A percentile compares a stretch with the other conserved stretches of the same genome.
Evolutionary conservation across 2,113 vertebrate genomes (phyloP).

Genomic region (Urocolius indicus): DNA sequence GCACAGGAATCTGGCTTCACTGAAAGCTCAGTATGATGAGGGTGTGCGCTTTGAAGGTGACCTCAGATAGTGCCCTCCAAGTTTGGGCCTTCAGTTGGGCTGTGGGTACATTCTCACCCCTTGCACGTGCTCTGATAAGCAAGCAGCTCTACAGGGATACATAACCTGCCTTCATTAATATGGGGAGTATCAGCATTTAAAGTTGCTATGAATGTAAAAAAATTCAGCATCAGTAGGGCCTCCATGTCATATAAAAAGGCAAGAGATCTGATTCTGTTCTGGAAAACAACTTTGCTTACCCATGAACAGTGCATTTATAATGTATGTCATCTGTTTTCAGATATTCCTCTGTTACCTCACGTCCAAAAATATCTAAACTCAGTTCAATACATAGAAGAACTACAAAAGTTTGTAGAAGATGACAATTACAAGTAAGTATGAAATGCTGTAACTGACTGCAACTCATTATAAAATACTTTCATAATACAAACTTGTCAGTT

Average conservation of each 20-base stretch:
- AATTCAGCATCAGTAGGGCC: neutral
- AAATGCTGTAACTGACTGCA: neutral
- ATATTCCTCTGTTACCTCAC: slow-evolving; percentile 93
- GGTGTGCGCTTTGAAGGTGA: neutral
- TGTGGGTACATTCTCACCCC: rapidly evolving
- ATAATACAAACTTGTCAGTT: neutral
- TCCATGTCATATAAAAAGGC: neutral
- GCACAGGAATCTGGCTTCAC: neutral
- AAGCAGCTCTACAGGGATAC: neutral
- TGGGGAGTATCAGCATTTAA: neutral
- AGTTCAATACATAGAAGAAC: slow-evolving; percentile 96
- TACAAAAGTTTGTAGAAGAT: slow-evolving; percentile 99
- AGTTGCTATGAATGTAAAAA: neutral
- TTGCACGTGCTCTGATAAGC: neutral
- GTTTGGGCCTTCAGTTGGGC: neutral
- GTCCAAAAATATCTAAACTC: slow-evolving; percentile 98
- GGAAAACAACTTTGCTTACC: neutral
- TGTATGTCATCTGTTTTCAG: slow-evolving; percentile 74
- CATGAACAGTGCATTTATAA: neutral
- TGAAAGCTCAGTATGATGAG: neutral
- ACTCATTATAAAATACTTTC: neutral
- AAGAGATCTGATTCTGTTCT: neutral
- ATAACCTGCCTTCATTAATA: neutral
- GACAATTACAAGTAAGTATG: slow-evolving; percentile 97
- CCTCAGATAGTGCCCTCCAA: neutral